A percentile compares a stretch with the other conserved stretches of the same genome.
Evolutionary conservation across 2,888 invertebrate genomes (phyloP).

Genomic region (Spodoptera littoralis): DNA sequence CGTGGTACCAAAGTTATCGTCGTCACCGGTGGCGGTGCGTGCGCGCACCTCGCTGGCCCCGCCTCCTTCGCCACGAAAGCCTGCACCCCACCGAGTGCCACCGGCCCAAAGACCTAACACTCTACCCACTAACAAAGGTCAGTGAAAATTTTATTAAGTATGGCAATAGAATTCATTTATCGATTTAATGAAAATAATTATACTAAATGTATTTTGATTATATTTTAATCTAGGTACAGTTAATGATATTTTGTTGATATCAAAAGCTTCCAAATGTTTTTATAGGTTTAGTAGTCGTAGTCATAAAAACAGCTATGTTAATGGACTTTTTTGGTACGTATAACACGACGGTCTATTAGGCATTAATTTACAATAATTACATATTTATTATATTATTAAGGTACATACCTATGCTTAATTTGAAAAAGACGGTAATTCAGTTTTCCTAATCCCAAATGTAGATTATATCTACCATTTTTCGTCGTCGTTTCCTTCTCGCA

Average conservation of each 20-base stretch:
- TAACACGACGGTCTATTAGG: too few relatives aligned
- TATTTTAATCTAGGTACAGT: too few relatives aligned
- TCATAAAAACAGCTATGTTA: too few relatives aligned
- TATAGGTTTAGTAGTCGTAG: conserved; percentile 1
- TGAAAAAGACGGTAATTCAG: too few relatives aligned
- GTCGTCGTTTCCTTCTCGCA: too few relatives aligned
- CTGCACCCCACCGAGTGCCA: conserved; percentile 75
- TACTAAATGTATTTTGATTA: too few relatives aligned
- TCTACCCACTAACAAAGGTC: conserved; percentile 82
- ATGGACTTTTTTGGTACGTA: too few relatives aligned
- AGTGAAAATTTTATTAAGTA: conserved; percentile 49
- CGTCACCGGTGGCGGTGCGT: conserved; percentile 82
- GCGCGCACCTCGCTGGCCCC: conserved; percentile 79
- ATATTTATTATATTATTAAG: too few relatives aligned
- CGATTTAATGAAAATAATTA: conserved; percentile 23
- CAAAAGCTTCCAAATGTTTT: conserved; percentile 34
- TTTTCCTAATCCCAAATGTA: too few relatives aligned
- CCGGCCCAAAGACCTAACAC: conserved; percentile 83
- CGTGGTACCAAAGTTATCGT: conserved; percentile 82
- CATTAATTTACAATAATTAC: too few relatives aligned
- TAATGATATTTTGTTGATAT: conserved; percentile 2
- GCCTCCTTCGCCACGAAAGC: conserved; percentile 82
- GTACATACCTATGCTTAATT: too few relatives aligned
- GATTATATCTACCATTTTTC: too few relatives aligned
- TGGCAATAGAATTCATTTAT: conserved; percentile 24